These are phyloP conservation scores for Mesorhabditis spiculigera DNA, from an alignment of 2,888 invertebrate species.

Conservation along the genomic window DNA sequence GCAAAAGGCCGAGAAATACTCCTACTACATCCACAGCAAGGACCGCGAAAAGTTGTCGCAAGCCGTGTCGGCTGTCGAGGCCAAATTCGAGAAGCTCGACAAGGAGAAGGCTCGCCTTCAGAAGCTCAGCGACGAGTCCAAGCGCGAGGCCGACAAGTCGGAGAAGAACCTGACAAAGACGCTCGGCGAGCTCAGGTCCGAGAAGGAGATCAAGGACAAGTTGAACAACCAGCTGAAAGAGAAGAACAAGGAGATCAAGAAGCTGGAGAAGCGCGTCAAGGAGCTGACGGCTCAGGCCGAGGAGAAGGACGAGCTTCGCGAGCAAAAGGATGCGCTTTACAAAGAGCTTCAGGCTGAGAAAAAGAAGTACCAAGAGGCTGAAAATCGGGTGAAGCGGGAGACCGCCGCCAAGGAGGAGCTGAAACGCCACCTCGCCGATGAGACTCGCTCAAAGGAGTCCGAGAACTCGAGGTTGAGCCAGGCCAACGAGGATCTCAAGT, in stretches of 20 bases:
- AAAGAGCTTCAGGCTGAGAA: slow-evolving; percentile 31
- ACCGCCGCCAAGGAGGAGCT: slow-evolving; percentile 10
- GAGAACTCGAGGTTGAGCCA: slow-evolving; percentile 33
- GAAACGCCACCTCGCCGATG: slow-evolving; percentile 7
- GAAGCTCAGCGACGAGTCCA: slow-evolving; percentile 25
- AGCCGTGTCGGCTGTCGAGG: not conserved
- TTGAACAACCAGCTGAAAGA: slow-evolving; percentile 30
- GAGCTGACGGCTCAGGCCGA: no score
- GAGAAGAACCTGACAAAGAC: slow-evolving; percentile 20
- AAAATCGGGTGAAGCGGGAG: slow-evolving; percentile 20
- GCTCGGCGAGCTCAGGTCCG: no score
- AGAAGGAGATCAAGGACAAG: slow-evolving; percentile 20
- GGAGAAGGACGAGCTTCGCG: slow-evolving; percentile 32
- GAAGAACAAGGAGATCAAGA: slow-evolving; percentile 40
- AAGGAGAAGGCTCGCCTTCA: slow-evolving; percentile 19
- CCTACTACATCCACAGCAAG: no score
- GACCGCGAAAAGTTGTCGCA: no score
- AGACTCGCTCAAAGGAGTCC: slow-evolving; percentile 15
- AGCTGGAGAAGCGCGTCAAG: slow-evolving; percentile 37
- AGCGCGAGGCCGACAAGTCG: slow-evolving; percentile 16
- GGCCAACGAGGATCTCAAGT: slow-evolving; percentile 39
- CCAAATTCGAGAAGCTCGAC: slow-evolving; percentile 13
- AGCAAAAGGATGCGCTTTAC: slow-evolving; percentile 32
- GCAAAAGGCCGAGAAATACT: no score
- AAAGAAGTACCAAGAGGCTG: slow-evolving; percentile 27